phyloP scores from a whole-genome alignment of 2,888 invertebrate species.

The Idaea aversata region DNA sequence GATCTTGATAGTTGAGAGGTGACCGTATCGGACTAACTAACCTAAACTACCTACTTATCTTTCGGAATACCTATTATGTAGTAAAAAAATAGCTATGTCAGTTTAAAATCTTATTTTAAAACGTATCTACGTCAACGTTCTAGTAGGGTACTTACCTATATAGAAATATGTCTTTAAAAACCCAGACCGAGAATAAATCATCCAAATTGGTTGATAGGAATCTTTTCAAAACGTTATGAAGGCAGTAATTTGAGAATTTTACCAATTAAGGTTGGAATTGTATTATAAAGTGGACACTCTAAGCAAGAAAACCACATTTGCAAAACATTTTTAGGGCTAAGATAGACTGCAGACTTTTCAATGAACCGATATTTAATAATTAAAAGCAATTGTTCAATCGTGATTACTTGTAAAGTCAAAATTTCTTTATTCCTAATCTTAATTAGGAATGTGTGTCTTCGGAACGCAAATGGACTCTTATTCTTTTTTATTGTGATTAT shows the following conservation, averaged over 20 bases:
- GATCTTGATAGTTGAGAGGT: too few species aligned
- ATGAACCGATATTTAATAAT: background rate
- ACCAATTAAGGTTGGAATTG: slow-evolving; percentile 31
- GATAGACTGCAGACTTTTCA: background rate
- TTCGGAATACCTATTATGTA: too few species aligned
- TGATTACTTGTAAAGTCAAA: background rate
- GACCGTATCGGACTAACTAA: too few species aligned
- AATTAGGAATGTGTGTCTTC: too few species aligned
- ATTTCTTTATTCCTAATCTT: too few species aligned
- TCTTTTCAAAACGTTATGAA: slow-evolving; percentile 27
- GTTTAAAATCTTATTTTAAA: too few species aligned
- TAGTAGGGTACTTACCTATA: background rate
- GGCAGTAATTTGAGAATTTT: slow-evolving; percentile 11
- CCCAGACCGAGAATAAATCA: background rate
- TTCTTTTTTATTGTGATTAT: too few species aligned
- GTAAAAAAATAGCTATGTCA: too few species aligned
- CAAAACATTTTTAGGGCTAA: background rate
- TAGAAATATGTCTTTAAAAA: background rate
- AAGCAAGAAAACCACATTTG: slow-evolving; percentile 3
- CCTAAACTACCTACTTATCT: too few species aligned
- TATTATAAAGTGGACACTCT: slow-evolving; percentile 20
- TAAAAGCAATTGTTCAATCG: background rate
- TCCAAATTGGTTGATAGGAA: slow-evolving; percentile 18
- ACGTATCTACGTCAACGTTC: too few species aligned
- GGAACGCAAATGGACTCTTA: too few species aligned